Percentiles rank a stretch among this genome's conserved stretches.
phyloP scores from a whole-genome alignment of 2,113 vertebrate genomes.

The Microtus ochrogaster region DNA sequence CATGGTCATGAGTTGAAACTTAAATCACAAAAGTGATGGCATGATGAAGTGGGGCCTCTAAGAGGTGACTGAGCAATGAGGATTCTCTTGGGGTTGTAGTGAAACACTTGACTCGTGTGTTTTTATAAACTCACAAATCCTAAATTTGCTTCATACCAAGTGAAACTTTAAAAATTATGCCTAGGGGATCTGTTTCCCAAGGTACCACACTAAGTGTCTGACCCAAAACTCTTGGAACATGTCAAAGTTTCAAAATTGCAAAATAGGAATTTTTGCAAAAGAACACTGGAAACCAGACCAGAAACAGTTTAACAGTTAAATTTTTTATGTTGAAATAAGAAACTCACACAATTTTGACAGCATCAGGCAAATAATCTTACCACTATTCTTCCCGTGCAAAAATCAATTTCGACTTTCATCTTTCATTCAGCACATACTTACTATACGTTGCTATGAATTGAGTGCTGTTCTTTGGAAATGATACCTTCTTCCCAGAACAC shows the following conservation, averaged over 20 bases:
- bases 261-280: slow-evolving; percentile 67
- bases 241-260: slow-evolving; percentile 55
- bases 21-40: background rate
- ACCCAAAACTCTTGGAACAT: slow-evolving; percentile 28
- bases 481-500: background rate
- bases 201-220: slow-evolving; percentile 21
- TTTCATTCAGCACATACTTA: background rate
- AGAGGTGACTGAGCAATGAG: background rate
- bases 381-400: background rate
- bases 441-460: background rate
- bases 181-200: slow-evolving; percentile 39
- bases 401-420: slow-evolving; percentile 1
- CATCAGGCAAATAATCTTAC: background rate
- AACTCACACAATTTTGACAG: background rate
- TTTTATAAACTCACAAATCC: background rate
- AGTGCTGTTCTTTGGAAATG: background rate
- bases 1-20: background rate
- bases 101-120: background rate
- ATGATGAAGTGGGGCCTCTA: background rate
- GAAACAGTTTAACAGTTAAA: slow-evolving; percentile 36
- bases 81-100: background rate
- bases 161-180: slow-evolving; percentile 50
- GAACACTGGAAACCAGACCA: slow-evolving; percentile 39
- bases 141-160: slow-evolving; percentile 45
- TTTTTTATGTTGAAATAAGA: background rate